A percentile compares a stretch with the other conserved stretches of the same genome.
phyloP scores from a whole-genome alignment of 2,113 vertebrate species.

The Tupaia chinensis region DNA sequence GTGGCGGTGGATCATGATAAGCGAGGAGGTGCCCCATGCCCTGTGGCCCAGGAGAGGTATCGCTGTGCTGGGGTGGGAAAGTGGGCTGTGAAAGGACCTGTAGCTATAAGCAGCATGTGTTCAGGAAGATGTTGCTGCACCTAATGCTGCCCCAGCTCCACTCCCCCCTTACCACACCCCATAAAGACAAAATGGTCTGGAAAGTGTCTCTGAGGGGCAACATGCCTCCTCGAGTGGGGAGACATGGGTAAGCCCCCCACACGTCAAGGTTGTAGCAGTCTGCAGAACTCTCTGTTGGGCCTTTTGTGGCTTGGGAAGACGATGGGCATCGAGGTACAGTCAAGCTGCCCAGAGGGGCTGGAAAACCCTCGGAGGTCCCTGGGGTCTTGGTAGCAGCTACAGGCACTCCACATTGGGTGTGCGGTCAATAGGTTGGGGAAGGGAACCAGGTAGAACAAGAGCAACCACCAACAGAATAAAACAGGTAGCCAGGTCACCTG shows the following conservation, averaged over 20 bases:
- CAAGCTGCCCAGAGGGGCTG: background rate
- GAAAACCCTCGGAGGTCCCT: accelerated
- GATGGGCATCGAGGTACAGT: background rate
- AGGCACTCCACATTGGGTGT: background rate
- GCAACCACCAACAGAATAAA: background rate
- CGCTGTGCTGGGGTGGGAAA: conserved; percentile 84
- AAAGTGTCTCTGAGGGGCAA: conserved; percentile 86
- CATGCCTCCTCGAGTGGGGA: conserved; percentile 84
- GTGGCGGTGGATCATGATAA: background rate
- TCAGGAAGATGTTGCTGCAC: conserved; percentile 88
- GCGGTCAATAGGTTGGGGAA: background rate
- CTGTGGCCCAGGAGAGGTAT: conserved; percentile 79
- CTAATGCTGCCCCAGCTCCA: conserved; percentile 84
- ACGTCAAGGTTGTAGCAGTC: conserved; percentile 57
- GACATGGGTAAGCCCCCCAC: conserved; percentile 30
- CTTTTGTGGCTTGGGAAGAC: background rate
- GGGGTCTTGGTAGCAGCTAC: background rate
- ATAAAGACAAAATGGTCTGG: conserved; percentile 93
- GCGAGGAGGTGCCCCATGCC: background rate
- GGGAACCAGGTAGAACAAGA: background rate
- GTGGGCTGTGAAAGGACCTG: conserved; percentile 90
- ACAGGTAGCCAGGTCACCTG: background rate
- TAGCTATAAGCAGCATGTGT: conserved; percentile 95
- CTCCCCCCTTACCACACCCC: conserved; percentile 86
- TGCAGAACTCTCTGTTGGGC: conserved; percentile 82